Conservation (phyloP, 1,140 invertebrate genomes). For the Planococcus citri region DNA sequence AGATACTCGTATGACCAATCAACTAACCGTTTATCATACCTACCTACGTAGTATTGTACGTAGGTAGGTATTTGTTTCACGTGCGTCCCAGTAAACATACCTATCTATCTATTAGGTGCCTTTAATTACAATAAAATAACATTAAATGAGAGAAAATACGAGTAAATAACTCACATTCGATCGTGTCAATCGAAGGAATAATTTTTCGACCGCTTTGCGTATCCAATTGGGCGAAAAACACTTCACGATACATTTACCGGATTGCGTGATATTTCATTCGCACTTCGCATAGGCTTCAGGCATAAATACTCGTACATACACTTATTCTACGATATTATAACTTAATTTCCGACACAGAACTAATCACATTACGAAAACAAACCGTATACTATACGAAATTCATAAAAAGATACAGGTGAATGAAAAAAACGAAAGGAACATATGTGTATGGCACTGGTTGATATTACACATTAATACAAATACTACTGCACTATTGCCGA, state of each 20-base stretch:
- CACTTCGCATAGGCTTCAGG: too few species aligned
- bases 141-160: too few species aligned
- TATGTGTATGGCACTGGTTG: not conserved
- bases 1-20: too few species aligned
- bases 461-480: too few species aligned
- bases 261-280: not conserved
- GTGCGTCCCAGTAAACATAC: too few species aligned
- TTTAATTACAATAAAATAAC: too few species aligned
- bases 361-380: not conserved
- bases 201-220: not conserved
- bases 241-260: not conserved
- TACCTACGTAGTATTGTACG: too few species aligned
- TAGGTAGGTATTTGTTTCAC: too few species aligned
- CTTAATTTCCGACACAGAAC: not conserved
- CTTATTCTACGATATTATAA: not conserved
- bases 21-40: too few species aligned
- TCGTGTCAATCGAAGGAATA: not conserved
- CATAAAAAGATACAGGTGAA: not conserved
- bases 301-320: too few species aligned
- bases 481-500: too few species aligned
- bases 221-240: not conserved
- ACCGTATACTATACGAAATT: not conserved
- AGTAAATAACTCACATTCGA: not conserved
- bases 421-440: slow-evolving; percentile 1
- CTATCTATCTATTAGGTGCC: too few species aligned